Evolutionary conservation across 2,888 invertebrate species (phyloP), one percentile per base, ranked within the genome.

Genomic region (Gasteruption jaculator): DNA sequence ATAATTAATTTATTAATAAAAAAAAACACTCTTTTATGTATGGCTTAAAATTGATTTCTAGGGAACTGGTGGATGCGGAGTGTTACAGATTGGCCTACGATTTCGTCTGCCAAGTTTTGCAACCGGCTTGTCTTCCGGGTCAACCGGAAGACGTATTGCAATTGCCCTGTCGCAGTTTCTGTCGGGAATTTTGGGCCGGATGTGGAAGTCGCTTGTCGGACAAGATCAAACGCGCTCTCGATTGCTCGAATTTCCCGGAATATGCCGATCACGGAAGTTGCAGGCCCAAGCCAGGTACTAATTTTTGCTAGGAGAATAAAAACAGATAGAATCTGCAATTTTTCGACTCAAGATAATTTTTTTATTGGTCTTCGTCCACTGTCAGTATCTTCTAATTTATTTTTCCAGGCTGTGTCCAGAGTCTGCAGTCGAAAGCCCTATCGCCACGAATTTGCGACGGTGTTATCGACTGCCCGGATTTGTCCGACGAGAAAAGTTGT

Each of bases 61-160:
- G 88, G 45, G 90, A 87, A 65, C 73, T 92, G n/a, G 83, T 92
- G 5, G 92, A 92, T 65, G 89, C 89, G 1, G 91, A 92, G 71
- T 93, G 93, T 67, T 91, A 89, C 58, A 78, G 85, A 49, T 78
- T 88, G 54, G 90, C 92, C 1, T 89, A 88, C 72, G 91, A 93
- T 60, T 91, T 92, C 62, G 82, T 93, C 5, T 93, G 93, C 60
- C 85, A 87, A 60, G 76, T 90, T 46, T 73, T 92, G 31, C 92
- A 92, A 65, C 91, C 92, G 0, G 79, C 83, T 0, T 92, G 92
- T 63, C 47, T 64, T 16, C 59, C 60, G 10, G 38, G 35, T 15
- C 62, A 63, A 3, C 65, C 71, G 1, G 77, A 73, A 34, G 78
- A 76, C 34, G 75, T 79, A 18, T 71, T 84, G 43, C 74, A 84